Evolutionary conservation across 2,797 vertebrate species (phyloP), one percentile per base, ranked within the genome.

Genomic region (Spea hammondii): DNA sequence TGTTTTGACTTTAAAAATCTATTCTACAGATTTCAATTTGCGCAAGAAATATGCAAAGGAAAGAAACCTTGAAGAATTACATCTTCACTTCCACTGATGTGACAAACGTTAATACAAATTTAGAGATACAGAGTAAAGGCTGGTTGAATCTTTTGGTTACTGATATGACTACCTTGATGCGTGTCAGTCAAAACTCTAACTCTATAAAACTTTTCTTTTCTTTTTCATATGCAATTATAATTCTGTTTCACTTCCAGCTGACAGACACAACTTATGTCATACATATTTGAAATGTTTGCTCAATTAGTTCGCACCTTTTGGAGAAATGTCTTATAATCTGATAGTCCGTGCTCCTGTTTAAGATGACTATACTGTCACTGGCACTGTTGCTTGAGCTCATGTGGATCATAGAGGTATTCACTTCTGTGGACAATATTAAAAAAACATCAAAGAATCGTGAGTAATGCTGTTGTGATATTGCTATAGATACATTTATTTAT

Each of bases 381-480:
- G 84, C 92, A 85, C 90, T 94, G 89, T 84, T 94, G 89, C 85
- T 97, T 8, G 89, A 91, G 82, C 83, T 89, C 13, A 72, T 72
- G 62, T 85, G 87, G 85, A 84, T 87, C 79, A 87, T 90, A 90
- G 90, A 86, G 78, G 89, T 88, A 83, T 87, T 86, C 82, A 90
- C 93, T 88, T 88, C 91, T 72, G 90, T 84, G 86, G 92, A 94
- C 79, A 69, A 90, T 83, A 85, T 85, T 0, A 92, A 91, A 83
- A 94, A 90, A 88, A 85, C 89, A 94, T 92, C 94, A 95, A 93
- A 94, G 93, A 95, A 93, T 91, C 94, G 96, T 98, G 95, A 98
- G 96, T 95, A 94, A 14, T 17, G 6, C 32, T 1, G 32, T 32
- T 32, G 32, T 32, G 32, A 32, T 32, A 32, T 32, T 32, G 32